phyloP scores from a whole-genome alignment of 2,888 invertebrate genomes.

The Odontothrips loti region DNA sequence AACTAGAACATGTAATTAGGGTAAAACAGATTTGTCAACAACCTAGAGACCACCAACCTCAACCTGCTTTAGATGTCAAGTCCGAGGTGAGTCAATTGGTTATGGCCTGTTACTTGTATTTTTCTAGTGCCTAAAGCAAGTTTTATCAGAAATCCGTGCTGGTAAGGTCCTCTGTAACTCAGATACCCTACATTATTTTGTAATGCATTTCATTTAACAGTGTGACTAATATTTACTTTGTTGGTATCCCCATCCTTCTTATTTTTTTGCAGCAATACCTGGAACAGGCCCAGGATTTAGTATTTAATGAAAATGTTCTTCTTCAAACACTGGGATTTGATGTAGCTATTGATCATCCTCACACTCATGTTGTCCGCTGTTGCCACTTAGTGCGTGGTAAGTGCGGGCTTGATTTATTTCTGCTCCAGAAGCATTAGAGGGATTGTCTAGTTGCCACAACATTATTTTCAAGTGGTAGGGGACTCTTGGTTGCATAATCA shows the following conservation, averaged over 20 bases:
- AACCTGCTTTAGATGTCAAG: conserved; percentile 60
- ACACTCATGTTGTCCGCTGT: conserved; percentile 92
- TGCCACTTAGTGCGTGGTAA: conserved; percentile 93
- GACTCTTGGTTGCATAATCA: too few species aligned
- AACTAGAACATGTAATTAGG: conserved; percentile 94
- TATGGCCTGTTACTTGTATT: too few species aligned
- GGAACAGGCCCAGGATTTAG: conserved; percentile 84
- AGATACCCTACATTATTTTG: too few species aligned
- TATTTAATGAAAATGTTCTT: conserved; percentile 93
- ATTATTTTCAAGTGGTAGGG: background rate
- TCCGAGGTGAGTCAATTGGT: conserved; percentile 58
- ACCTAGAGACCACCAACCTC: conserved; percentile 53
- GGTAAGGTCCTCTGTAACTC: too few species aligned
- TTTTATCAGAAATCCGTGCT: too few species aligned
- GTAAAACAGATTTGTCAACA: conserved; percentile 81
- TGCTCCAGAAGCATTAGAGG: background rate
- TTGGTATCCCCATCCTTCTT: background rate
- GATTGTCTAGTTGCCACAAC: conserved; percentile 28
- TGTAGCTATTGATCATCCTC: conserved; percentile 96
- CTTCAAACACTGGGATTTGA: conserved; percentile 97
- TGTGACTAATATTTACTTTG: background rate
- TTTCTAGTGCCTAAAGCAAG: too few species aligned
- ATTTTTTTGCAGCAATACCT: conserved; percentile 53
- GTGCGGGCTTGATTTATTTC: conserved; percentile 39
- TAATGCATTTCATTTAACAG: conserved; percentile 2